Evolutionary conservation across 2,113 vertebrate genomes (phyloP), one percentile per base, ranked within the genome.

Genomic region (Hypomesus transpacificus): DNA sequence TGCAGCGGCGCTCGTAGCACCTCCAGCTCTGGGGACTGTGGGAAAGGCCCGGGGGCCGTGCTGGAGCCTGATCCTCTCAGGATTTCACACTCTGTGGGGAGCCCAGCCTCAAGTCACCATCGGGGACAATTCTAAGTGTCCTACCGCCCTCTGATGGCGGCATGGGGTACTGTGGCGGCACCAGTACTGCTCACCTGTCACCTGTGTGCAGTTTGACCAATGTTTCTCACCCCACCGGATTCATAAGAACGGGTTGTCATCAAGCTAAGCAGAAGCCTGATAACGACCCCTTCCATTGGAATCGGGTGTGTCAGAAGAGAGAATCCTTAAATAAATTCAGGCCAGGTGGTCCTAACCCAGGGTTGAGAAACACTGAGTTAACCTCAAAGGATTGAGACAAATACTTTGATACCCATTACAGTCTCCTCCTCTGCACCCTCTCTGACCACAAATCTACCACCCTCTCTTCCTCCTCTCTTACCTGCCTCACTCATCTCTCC

Each of bases 91-190:
- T 59, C 50, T 63, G 11, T 66, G 64, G 39, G 21, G 63, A 52
- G 52, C 58, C 9, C 24, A 18, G 22, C 24, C 14, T n/a, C 68
- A 3, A 5, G 17, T 21, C 54, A 22, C 21, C 3, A 24, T 26
- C 24, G 3, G 24, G 24, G 24, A 51, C 31, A 60, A 7, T 78
- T 21, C 16, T 62, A 70, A 68, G 56, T 60, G 16, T 50, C 21
- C 54, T 61, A 60, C 31, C 46, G 54, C 72, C 79, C 71, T 62
- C 79, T 74, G 31, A 26, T 78, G 82, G 73, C 11, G 5, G 22
- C 6, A 56, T 70, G 24, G 58, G 1, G 56, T 28, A 1, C 28
- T 50, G 24, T n/a, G n/a, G n/a, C n/a, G n/a, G n/a, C 61, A 66
- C 60, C 52, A 7, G 39, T 13, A 46, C 39, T 46, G 39, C 13